Percentiles rank a stretch among this genome's conserved stretches.
phyloP scores from a whole-genome alignment of 1,140 invertebrate genomes.

The Centruroides vittatus region DNA sequence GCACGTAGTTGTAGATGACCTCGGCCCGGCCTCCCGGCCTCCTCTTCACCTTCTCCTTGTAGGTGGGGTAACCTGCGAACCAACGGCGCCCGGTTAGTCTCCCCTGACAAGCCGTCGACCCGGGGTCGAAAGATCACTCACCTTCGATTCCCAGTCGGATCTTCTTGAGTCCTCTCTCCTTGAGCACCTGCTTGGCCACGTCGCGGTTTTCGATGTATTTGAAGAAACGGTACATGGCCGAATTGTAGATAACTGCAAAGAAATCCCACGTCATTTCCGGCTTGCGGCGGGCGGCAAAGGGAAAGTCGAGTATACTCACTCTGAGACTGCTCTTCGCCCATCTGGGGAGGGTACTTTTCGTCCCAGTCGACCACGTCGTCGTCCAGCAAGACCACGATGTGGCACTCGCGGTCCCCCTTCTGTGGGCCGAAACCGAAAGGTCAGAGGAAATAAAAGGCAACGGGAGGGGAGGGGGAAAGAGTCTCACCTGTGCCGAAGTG shows the following conservation, averaged over 20 bases:
- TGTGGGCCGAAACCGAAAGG: neutral
- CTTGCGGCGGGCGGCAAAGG: too few relatives aligned
- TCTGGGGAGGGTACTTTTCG: constrained; percentile 94
- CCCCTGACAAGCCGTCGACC: too few relatives aligned
- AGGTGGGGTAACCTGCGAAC: constrained; percentile 73
- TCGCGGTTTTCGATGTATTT: constrained; percentile 99
- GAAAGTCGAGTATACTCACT: constrained; percentile 39
- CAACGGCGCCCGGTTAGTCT: neutral
- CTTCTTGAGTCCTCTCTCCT: constrained; percentile 95
- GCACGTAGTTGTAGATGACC: constrained; percentile 99
- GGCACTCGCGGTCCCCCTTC: constrained; percentile 28
- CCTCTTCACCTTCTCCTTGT: constrained; percentile 83
- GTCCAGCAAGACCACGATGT: constrained; percentile 87
- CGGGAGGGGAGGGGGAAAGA: too few relatives aligned
- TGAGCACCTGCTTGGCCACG: constrained; percentile 89
- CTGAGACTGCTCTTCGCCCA: constrained; percentile 96
- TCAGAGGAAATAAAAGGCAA: too few relatives aligned
- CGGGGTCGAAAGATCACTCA: constrained; percentile 7
- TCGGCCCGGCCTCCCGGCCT: constrained; percentile 39
- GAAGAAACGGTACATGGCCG: constrained; percentile 64
- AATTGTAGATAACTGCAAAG: constrained; percentile 38
- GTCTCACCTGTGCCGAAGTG: constrained; percentile 56
- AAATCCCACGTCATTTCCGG: neutral
- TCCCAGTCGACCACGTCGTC: constrained; percentile 97
- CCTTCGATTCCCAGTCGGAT: constrained; percentile 97